Conservation (phyloP, 2,797 vertebrate species). For the Bryconaethiops microstoma region DNA sequence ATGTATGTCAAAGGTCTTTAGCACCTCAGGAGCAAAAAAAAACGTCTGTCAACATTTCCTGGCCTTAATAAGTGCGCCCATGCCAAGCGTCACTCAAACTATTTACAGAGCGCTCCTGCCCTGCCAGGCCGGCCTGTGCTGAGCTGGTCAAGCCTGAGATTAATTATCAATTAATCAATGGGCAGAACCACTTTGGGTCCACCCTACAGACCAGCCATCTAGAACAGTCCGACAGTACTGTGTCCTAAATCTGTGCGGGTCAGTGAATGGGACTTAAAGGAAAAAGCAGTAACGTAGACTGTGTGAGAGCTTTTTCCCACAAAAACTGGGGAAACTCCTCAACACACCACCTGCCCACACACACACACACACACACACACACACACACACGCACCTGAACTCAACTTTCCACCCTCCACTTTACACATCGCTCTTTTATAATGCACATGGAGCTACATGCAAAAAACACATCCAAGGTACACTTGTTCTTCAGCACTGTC, state of each 20-base stretch:
- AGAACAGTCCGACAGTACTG: conserved; percentile 10
- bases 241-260: conserved; percentile 20
- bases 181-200: conserved; percentile 47
- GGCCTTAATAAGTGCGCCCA: conserved; percentile 70
- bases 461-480: too few species aligned
- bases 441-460: too few species aligned
- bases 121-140: conserved; percentile 66
- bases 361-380: too few species aligned
- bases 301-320: too few species aligned
- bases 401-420: too few species aligned
- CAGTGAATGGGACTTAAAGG: neutral
- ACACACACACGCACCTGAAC: too few species aligned
- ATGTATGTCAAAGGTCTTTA: conserved; percentile 80
- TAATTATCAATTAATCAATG: conserved; percentile 71
- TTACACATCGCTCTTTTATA: too few species aligned
- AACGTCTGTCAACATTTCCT: conserved; percentile 77
- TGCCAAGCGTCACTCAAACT: conserved; percentile 63
- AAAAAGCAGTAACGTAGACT: too few species aligned
- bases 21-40: conserved; percentile 74
- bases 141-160: conserved; percentile 22
- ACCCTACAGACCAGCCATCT: conserved; percentile 3
- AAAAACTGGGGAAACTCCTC: too few species aligned
- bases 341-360: too few species aligned
- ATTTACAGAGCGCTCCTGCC: conserved; percentile 47
- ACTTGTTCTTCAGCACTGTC: too few species aligned